Percentiles rank a stretch among this genome's conserved stretches.
These are phyloP conservation scores for Paramormyrops kingsleyae DNA, from an alignment of 2,113 vertebrate genomes.

Conservation along the genomic window DNA sequence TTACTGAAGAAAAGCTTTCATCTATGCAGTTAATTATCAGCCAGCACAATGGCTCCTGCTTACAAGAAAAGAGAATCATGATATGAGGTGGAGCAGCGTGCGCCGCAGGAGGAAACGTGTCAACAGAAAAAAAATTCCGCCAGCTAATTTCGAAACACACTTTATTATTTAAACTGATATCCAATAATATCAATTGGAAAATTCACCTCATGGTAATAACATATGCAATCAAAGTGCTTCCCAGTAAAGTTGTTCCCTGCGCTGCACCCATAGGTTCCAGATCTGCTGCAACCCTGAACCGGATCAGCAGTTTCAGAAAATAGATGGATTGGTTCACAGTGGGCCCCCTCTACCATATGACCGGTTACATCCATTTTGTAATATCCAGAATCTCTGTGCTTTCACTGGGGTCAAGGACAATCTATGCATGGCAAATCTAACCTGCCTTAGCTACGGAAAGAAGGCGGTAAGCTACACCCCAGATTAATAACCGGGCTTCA, in stretches of 20 bases:
- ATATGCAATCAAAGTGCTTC: not conserved
- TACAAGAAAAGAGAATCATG: not conserved
- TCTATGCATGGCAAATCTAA: not conserved
- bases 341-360: not conserved
- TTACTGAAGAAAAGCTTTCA: not conserved
- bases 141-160: not conserved
- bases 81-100: not conserved
- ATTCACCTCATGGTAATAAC: not conserved
- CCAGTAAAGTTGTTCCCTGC: too few species aligned
- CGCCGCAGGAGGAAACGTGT: not conserved
- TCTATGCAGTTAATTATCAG: not conserved
- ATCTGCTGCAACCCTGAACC: too few species aligned
- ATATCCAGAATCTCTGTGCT: not conserved
- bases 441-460: not conserved
- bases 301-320: too few species aligned
- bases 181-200: not conserved
- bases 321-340: not conserved
- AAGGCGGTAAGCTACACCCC: not conserved
- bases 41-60: not conserved
- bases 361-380: not conserved
- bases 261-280: too few species aligned
- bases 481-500: not conserved
- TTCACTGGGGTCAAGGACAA: not conserved
- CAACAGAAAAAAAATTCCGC: not conserved
- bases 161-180: not conserved